Percentiles rank a stretch among this genome's conserved stretches.
These are phyloP conservation scores for Malacoraja senta DNA, from an alignment of 2,797 vertebrate species.

Conservation along the genomic window DNA sequence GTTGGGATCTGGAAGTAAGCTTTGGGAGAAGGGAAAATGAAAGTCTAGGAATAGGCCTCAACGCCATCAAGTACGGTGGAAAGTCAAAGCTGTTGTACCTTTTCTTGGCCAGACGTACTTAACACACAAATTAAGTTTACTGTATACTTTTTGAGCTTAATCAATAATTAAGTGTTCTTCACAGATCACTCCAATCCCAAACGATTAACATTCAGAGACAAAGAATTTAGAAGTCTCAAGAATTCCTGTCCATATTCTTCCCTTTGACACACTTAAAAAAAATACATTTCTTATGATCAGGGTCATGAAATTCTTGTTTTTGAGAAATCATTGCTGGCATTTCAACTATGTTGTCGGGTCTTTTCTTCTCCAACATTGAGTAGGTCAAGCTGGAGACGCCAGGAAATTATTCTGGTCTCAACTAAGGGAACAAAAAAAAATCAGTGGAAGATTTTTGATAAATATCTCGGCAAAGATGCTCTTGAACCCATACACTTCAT, in stretches of 20 bases:
- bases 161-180: not conserved
- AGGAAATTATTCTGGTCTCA: constrained; percentile 26
- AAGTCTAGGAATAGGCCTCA: not conserved
- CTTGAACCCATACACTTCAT: not conserved
- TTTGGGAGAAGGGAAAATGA: not conserved
- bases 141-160: not conserved
- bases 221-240: not conserved
- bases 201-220: not conserved
- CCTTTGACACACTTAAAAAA: not conserved
- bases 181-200: not conserved
- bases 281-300: not conserved
- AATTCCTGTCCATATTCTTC: not conserved
- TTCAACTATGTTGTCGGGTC: not conserved
- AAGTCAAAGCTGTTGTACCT: not conserved
- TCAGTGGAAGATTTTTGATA: constrained; percentile 9
- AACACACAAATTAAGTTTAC: not conserved
- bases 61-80: not conserved
- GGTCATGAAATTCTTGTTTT: constrained; percentile 19
- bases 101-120: not conserved
- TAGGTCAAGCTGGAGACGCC: constrained; percentile 8
- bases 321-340: constrained; percentile 15
- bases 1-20: not conserved
- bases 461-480: not conserved
- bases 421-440: constrained; percentile 12
- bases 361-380: constrained; percentile 6